phyloP scores from a whole-genome alignment of 1,140 invertebrate species.

The Radopholus similis region DNA sequence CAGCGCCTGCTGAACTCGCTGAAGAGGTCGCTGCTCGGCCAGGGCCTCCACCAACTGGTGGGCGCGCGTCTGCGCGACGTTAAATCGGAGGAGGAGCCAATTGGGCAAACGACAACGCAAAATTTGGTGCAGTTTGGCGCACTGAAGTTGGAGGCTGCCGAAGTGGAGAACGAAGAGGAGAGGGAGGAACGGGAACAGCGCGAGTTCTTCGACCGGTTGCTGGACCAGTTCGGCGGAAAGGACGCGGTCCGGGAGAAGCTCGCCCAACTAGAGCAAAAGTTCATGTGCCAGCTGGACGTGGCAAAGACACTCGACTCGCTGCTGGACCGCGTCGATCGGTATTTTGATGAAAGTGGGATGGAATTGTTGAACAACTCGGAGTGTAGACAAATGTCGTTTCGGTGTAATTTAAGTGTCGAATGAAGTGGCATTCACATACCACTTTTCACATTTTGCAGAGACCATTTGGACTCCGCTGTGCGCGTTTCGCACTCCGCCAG shows the following conservation, averaged over 20 bases:
- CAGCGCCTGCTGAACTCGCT: slow-evolving; percentile 9
- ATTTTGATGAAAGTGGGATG: neutral
- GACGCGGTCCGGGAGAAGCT: no score
- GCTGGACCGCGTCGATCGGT: neutral
- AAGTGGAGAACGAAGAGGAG: neutral
- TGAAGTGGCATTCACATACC: no score
- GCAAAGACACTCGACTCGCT: neutral
- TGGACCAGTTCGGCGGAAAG: no score
- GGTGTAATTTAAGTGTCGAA: no score
- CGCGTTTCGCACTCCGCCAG: no score
- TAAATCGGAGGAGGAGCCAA: neutral
- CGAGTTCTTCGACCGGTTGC: neutral
- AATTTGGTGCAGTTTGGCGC: neutral
- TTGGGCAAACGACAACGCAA: no score
- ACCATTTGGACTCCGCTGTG: no score
- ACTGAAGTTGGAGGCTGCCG: neutral
- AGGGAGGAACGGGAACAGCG: neutral
- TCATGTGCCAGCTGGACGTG: neutral
- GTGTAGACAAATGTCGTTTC: no score
- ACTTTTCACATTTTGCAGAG: no score
- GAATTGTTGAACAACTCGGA: no score
- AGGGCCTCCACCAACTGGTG: neutral
- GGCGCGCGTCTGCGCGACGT: neutral
- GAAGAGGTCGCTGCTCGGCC: neutral
- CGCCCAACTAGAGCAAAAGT: neutral